These are phyloP conservation scores for Brachypodius melanocephalos DNA, from an alignment of 2,113 vertebrate species.

Conservation along the genomic window DNA sequence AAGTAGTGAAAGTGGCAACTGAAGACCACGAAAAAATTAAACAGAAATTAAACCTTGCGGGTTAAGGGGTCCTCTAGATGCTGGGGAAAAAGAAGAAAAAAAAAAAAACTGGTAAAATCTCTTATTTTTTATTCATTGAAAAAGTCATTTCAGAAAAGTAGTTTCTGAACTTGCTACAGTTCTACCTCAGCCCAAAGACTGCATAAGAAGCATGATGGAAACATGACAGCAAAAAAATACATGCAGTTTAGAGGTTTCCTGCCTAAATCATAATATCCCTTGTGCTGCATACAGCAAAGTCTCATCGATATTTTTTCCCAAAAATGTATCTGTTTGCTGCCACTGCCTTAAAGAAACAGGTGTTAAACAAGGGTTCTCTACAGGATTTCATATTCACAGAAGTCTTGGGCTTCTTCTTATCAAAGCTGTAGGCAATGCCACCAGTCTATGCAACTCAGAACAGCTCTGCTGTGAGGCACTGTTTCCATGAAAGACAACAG, in stretches of 20 bases:
- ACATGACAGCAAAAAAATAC: background rate
- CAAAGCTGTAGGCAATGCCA: background rate
- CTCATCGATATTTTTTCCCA: background rate
- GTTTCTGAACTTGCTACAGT: background rate
- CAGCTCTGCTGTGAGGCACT: background rate
- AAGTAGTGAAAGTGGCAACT: background rate
- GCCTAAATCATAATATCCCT: background rate
- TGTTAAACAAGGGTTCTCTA: background rate
- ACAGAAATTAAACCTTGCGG: background rate
- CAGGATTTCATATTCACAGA: background rate
- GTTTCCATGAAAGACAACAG: background rate
- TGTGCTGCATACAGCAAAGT: background rate
- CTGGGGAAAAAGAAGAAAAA: background rate
- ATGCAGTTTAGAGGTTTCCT: background rate
- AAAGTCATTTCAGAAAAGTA: background rate
- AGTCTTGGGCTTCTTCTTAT: background rate
- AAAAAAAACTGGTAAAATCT: background rate
- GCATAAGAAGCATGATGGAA: background rate
- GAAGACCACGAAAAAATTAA: background rate
- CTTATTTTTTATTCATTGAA: background rate
- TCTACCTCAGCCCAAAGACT: background rate
- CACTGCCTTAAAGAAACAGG: background rate
- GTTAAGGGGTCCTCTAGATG: background rate
- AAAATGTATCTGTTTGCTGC: background rate
- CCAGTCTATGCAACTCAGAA: background rate